Base-by-base conservation (phyloP, 2,113 vertebrate genomes). In the Grallaria varia region DNA sequence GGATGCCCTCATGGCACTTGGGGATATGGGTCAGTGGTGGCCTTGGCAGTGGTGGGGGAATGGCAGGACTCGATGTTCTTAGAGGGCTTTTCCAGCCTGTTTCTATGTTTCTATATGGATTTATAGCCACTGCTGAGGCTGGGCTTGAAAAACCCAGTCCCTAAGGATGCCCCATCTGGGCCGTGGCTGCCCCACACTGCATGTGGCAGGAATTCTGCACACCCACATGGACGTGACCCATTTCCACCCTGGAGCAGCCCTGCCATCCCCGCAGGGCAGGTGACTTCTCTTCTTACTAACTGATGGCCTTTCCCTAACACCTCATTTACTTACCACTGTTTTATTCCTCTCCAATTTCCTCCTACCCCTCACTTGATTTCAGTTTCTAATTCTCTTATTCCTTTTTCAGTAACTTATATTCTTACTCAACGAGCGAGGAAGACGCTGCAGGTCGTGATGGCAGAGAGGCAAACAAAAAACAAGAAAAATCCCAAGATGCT, bases 401-500 rank as follows among this genome's bases (percentile, higher is more conserved):
- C 74, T 73, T 85, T 18, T 74, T 37, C 47, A 90, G 69, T 68
- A 88, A 85, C 45, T 86, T 71, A 45, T 2, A 64, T 59, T 50
- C 49, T 50, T 50, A 25, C 24, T 50, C 14, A 50, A 14, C 8
- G 49, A 14, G 24, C 49, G 11, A 8, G 30, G 19, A 58, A 59
- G 25, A 22, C 12, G 2, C 14, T 8, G 3, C 13, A 33, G 50
- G 12, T 9, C 67, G 16, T 19, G 77, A 14, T 0, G 1, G 22
- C n/a, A 18, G 18, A 31, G 12, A 23, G 30, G 22, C 3, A 25
- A 55, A 56, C n/a, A n/a, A n/a, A n/a, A n/a, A n/a, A n/a, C n/a
- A n/a, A n/a, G n/a, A n/a, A 17, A 4, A 19, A 3, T 2, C 31
- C 42, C 11, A 12, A 23, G 20, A 2, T 2, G 4, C 11, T 10